These are phyloP conservation scores for Aphaenogaster ashmeadi DNA, from an alignment of 1,140 invertebrate genomes.

Conservation along the genomic window DNA sequence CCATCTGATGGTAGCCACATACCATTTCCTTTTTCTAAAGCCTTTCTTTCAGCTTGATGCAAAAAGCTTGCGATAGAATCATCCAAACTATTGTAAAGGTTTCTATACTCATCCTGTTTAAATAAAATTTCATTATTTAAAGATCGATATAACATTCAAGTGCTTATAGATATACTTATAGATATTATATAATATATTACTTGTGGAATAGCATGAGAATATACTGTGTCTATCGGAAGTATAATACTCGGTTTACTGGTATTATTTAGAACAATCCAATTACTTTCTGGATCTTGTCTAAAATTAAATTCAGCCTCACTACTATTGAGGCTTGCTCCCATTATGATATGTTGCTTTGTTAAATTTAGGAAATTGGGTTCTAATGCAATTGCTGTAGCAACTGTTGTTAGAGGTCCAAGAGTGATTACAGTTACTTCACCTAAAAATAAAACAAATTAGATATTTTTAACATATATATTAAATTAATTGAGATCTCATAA, in stretches of 20 bases:
- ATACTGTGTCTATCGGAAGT: constrained; percentile 86
- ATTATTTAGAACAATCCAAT: constrained; percentile 87
- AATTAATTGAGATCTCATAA: neutral
- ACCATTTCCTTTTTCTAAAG: constrained; percentile 20
- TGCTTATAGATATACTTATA: constrained; percentile 17
- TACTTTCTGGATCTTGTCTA: constrained; percentile 89
- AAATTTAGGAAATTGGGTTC: constrained; percentile 87
- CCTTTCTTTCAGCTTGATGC: constrained; percentile 84
- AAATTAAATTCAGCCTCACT: constrained; percentile 91
- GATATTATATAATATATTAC: constrained; percentile 73
- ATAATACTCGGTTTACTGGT: constrained; percentile 80
- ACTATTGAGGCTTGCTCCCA: constrained; percentile 89
- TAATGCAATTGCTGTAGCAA: constrained; percentile 88
- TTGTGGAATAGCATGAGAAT: constrained; percentile 71
- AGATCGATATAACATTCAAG: neutral
- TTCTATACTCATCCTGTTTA: constrained; percentile 84
- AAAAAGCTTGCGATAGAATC: constrained; percentile 83
- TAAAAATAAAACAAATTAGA: constrained; percentile 61
- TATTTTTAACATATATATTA: neutral
- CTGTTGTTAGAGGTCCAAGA: constrained; percentile 89
- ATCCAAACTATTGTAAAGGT: constrained; percentile 81
- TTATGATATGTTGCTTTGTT: constrained; percentile 87
- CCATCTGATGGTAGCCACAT: constrained; percentile 81
- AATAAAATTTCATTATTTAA: constrained; percentile 48
- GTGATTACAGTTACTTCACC: constrained; percentile 86